Evolutionary conservation across 1,140 invertebrate species (phyloP), one percentile per base, ranked within the genome.

Genomic region (Drosophila bipectinata): DNA sequence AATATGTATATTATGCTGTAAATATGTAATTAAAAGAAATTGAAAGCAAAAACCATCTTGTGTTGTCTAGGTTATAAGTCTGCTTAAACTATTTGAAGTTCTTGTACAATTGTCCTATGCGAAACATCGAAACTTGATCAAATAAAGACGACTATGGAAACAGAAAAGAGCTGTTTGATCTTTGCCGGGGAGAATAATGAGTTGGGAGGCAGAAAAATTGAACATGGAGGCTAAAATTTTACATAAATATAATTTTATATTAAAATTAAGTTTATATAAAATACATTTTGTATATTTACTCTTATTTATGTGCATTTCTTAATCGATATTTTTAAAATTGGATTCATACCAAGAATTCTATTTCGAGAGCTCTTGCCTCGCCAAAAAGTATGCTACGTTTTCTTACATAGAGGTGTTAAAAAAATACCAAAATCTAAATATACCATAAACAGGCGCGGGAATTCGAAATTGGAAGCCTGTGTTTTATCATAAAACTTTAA

Each of bases 21-120:
- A 79, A 83, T 83, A 83, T 84, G 73, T 83, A 83, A 83, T 78
- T 69, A 79, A 75, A 59, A 9, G 15, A 39, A n/a, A 34, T 41
- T 12, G 34, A 37, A 12, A 37, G 12, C 12, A 37, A 37, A 12
- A 37, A 37, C 34, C 44, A 51, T 54, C 18, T 72, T 60, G 49
- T 68, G 78, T 75, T 47, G 57, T 59, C 26, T 84, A 83, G 64
- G 67, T 54, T 14, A 21, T 79, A 84, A 84, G 80, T 14, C 45
- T 41, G 48, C 66, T 44, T 41, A 34, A 21, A 58, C 39, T 54
- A 4, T 53, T 59, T 52, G 54, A 59, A 67, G 52, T 48, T 54
- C 48, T 47, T 58, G 62, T 64, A 72, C 49, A 45, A 72, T 66
- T 78, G 60, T 78, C 79, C 79, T 82, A 78, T 74, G 79, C 59